phyloP scores from a whole-genome alignment of 2,888 invertebrate species.

The Sepiola atlantica region DNA sequence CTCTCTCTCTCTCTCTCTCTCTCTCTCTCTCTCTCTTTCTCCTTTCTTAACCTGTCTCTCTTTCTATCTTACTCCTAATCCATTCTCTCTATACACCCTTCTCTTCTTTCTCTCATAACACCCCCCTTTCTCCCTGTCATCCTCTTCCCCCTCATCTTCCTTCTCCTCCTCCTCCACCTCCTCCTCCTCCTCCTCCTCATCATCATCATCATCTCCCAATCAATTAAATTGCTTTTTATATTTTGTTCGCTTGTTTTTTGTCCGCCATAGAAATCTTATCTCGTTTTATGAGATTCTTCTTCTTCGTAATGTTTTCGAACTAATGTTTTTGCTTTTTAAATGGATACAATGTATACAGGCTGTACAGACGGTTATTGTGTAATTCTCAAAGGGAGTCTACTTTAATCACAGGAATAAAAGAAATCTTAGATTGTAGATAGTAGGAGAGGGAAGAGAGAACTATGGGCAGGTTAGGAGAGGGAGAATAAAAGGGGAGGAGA shows the following conservation, averaged over 20 bases:
- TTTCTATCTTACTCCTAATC: too few species aligned
- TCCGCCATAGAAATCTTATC: not conserved
- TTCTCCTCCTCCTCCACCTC: too few species aligned
- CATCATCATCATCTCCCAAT: too few species aligned
- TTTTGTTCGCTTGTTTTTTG: not conserved
- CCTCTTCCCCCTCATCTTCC: too few species aligned
- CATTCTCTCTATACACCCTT: too few species aligned
- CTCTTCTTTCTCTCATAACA: too few species aligned
- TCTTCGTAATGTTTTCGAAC: not conserved
- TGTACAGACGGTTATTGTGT: not conserved
- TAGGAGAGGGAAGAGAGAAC: not conserved
- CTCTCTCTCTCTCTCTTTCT: too few species aligned
- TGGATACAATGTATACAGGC: not conserved
- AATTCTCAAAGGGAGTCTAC: not conserved
- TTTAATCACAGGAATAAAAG: not conserved
- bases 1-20: too few species aligned
- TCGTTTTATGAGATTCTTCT: not conserved
- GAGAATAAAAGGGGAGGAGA: not conserved
- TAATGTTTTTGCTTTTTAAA: not conserved
- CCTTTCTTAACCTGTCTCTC: too few species aligned
- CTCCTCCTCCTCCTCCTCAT: too few species aligned
- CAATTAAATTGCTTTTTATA: too few species aligned
- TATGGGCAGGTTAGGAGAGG: not conserved
- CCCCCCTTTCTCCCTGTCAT: too few species aligned
- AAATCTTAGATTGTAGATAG: not conserved